Conservation (phyloP, 2,888 invertebrate species). For the Andrena chrysosceles region DNA sequence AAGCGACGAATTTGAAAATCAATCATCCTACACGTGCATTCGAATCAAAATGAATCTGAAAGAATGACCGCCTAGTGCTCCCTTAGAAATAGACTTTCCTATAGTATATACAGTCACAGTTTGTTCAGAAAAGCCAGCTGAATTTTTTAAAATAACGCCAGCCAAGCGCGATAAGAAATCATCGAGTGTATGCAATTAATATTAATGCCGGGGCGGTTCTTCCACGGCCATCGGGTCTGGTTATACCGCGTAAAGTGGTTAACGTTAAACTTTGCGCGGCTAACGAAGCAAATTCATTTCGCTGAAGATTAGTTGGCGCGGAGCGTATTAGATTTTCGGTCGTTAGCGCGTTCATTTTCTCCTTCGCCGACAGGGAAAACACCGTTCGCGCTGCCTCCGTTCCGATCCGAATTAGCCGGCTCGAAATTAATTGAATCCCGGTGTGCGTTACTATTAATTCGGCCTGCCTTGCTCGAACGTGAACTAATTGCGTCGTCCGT, state of each 20-base stretch:
- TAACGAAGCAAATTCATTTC: slow-evolving; percentile 18
- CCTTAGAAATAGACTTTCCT: too few species aligned
- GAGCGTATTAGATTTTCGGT: slow-evolving; percentile 33
- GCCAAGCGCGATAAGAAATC: neutral
- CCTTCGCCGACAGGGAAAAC: slow-evolving; percentile 22
- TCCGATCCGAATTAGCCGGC: slow-evolving; percentile 21
- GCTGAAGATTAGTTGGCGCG: slow-evolving; percentile 16
- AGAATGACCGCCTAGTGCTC: too few species aligned
- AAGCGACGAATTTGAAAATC: too few species aligned
- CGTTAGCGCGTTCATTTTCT: slow-evolving; percentile 32
- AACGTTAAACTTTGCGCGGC: slow-evolving; percentile 6
- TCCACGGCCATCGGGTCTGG: neutral
- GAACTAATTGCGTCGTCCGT: slow-evolving; percentile 14
- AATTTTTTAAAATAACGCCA: too few species aligned
- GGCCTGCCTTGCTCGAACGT: neutral
- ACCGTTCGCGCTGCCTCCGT: slow-evolving; percentile 6
- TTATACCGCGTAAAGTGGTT: neutral
- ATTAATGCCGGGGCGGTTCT: neutral
- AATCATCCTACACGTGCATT: too few species aligned
- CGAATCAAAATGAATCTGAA: too few species aligned
- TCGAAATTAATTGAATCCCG: slow-evolving; percentile 32
- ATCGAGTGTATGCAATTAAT: neutral
- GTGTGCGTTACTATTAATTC: slow-evolving; percentile 16
- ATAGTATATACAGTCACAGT: too few species aligned
- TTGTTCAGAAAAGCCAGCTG: too few species aligned